A percentile compares a stretch with the other conserved stretches of the same genome.
Evolutionary conservation across 2,113 vertebrate species (phyloP).

Genomic region (Columba livia): DNA sequence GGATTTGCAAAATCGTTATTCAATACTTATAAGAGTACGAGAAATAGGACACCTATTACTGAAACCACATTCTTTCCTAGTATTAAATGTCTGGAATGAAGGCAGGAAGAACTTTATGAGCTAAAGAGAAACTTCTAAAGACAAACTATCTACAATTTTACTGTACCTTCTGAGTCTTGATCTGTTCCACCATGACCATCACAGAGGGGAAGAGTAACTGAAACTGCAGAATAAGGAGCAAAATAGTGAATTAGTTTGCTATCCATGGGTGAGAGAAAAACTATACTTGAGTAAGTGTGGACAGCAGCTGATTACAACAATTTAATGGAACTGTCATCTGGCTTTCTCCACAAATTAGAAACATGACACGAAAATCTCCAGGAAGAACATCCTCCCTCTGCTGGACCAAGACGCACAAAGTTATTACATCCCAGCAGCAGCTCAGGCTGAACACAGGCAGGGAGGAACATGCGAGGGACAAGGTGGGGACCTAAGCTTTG

Average conservation of each 20-base stretch:
- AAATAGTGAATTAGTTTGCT: neutral
- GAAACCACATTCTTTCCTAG: neutral
- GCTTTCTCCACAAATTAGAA: neutral
- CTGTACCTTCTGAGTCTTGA: slow-evolving; percentile 93
- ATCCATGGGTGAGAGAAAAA: neutral
- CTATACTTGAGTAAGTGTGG: neutral
- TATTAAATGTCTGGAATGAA: neutral
- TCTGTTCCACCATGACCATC: slow-evolving; percentile 95
- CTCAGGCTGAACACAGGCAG: neutral
- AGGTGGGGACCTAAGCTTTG: neutral
- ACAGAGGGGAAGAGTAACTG: slow-evolving; percentile 97
- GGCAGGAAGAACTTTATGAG: neutral
- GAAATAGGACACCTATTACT: neutral
- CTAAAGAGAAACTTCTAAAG: neutral
- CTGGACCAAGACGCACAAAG: neutral
- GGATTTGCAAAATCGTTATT: neutral
- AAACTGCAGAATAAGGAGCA: slow-evolving; percentile 78
- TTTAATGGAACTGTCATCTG: neutral
- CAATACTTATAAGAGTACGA: neutral
- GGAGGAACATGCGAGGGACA: neutral
- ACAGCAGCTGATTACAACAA: neutral
- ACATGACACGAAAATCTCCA: neutral
- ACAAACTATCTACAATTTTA: neutral
- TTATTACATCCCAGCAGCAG: neutral
- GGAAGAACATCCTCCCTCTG: neutral